Percentiles rank a stretch among this genome's conserved stretches.
phyloP scores from a whole-genome alignment of 2,888 invertebrate species.

The Drosophila neoperkinsi region DNA sequence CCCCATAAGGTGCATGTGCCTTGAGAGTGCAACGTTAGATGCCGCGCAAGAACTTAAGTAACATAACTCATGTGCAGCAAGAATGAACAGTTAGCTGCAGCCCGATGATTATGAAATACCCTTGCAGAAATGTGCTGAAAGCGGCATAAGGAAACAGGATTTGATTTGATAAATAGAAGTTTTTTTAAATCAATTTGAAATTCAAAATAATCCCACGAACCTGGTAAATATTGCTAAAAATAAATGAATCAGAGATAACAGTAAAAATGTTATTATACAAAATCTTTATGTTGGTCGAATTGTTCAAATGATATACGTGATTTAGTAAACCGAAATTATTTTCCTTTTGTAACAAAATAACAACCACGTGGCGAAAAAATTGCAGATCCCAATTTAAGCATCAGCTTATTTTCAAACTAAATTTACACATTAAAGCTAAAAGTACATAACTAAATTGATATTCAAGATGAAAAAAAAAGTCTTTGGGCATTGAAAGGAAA shows the following conservation, averaged over 20 bases:
- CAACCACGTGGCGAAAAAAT: not conserved
- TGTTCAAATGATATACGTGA: not conserved
- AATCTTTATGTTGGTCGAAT: too few species aligned
- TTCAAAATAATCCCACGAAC: not conserved
- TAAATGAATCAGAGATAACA: not conserved
- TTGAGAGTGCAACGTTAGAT: constrained; percentile 77
- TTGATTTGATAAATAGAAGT: not conserved
- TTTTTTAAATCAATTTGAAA: not conserved
- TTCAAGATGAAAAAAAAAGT: not conserved
- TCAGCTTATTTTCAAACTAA: not conserved
- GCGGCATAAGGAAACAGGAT: not conserved
- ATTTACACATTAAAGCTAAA: not conserved
- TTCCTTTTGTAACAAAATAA: not conserved
- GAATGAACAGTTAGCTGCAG: constrained; percentile 30
- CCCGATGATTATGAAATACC: constrained; percentile 4
- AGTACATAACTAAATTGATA: not conserved
- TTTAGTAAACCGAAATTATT: not conserved
- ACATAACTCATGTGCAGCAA: constrained; percentile 79
- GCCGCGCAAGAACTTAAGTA: constrained; percentile 75
- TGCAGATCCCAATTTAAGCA: rapidly evolving
- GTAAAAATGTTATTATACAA: too few species aligned
- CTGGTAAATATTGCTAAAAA: not conserved
- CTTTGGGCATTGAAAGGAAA: not conserved
- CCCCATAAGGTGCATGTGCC: constrained; percentile 75
- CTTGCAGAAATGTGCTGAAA: constrained; percentile 6